These are phyloP conservation scores for Panthera uncia DNA, from an alignment of 2,113 vertebrate species.

Conservation along the genomic window DNA sequence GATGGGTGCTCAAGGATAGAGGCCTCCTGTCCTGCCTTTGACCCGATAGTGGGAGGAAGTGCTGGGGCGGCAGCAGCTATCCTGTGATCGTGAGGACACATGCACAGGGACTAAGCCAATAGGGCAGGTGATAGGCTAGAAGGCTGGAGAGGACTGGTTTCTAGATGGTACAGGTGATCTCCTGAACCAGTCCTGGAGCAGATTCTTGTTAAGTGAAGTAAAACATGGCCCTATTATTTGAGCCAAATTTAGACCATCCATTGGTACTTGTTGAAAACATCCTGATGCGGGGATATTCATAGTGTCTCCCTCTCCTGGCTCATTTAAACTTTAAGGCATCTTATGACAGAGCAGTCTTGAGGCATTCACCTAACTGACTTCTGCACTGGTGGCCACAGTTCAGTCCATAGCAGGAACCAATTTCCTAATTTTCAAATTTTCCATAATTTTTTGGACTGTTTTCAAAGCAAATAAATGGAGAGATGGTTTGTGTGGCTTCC, in stretches of 20 bases:
- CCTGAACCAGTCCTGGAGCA: not conserved
- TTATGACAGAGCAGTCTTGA: not conserved
- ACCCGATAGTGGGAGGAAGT: not conserved
- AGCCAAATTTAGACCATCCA: not conserved
- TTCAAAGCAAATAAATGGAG: not conserved
- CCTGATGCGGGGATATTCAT: not conserved
- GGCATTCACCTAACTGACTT: not conserved
- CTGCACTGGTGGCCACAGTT: not conserved
- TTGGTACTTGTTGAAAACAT: not conserved
- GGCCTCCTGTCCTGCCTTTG: not conserved
- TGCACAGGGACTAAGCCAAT: rapidly evolving
- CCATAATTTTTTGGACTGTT: not conserved
- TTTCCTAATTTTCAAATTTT: not conserved
- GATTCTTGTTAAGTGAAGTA: not conserved
- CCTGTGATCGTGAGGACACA: not conserved
- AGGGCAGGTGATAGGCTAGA: not conserved
- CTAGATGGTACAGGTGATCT: not conserved
- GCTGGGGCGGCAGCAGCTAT: not conserved
- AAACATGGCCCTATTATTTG: not conserved
- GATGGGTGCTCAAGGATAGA: not conserved
- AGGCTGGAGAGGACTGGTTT: not conserved
- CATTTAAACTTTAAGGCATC: not conserved
- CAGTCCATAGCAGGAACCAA: not conserved
- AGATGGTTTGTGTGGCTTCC: not conserved
- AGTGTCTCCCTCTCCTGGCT: not conserved